Evolutionary conservation across 2,888 invertebrate genomes (phyloP).

Genomic region (Chromoteleia sp.): DNA sequence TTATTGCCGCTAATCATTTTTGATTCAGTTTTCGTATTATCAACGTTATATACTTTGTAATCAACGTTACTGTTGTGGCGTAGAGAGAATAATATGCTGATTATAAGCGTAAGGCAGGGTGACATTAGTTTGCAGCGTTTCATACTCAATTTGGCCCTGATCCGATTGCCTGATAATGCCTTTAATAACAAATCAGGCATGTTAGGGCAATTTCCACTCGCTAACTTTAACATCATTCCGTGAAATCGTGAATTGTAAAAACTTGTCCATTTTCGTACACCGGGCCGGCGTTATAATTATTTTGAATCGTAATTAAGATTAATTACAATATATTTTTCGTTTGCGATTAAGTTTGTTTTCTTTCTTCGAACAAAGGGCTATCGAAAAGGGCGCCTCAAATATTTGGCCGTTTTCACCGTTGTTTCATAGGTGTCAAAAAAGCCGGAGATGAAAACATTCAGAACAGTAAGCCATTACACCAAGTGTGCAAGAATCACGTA

Average conservation of each 20-base stretch:
- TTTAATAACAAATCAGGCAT: conserved; percentile 60
- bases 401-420: no score
- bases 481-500: conserved; percentile 26
- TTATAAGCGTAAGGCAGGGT: conserved; percentile 32
- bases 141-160: conserved; percentile 59
- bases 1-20: conserved; percentile 18
- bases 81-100: conserved; percentile 47
- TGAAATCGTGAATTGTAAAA: conserved; percentile 29
- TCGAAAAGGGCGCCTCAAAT: no score
- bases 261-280: conserved; percentile 16
- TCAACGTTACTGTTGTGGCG: conserved; percentile 12
- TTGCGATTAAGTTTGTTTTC: no score
- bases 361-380: no score
- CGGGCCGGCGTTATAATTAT: conserved; percentile 21
- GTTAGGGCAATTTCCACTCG: conserved; percentile 56
- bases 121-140: conserved; percentile 52
- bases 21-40: conserved; percentile 24
- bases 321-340: background rate
- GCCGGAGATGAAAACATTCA: background rate
- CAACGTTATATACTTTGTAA: conserved; percentile 23
- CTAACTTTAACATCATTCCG: conserved; percentile 42
- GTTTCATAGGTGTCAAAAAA: no score
- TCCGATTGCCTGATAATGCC: conserved; percentile 57
- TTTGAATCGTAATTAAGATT: conserved; percentile 35
- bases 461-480: conserved; percentile 2